Conservation (phyloP, 2,888 invertebrate species). For the Hemistola chrysoprasaria region DNA sequence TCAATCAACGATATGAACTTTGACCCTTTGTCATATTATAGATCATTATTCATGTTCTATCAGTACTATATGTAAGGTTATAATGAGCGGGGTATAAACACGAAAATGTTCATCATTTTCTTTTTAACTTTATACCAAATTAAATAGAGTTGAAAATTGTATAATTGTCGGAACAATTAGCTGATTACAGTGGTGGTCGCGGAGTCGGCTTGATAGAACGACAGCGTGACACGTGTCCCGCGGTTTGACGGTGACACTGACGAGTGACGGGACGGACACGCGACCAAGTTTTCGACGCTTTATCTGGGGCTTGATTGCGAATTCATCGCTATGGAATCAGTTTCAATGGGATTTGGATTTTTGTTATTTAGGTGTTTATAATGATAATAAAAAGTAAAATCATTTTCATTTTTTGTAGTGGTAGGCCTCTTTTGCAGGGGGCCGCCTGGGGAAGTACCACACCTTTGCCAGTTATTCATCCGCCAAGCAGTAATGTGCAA, state of each 20-base stretch:
- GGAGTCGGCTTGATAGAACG: conserved; percentile 28
- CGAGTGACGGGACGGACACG: conserved; percentile 46
- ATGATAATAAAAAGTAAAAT: too few species aligned
- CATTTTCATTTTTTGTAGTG: too few species aligned
- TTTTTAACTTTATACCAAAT: too few species aligned
- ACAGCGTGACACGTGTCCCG: conserved; percentile 48
- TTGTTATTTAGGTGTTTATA: too few species aligned
- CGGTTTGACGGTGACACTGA: conserved; percentile 40
- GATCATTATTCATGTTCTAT: conserved; percentile 37
- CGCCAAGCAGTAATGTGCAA: too few species aligned
- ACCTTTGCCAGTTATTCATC: too few species aligned
- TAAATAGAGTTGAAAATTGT: too few species aligned
- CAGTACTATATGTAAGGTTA: conserved; percentile 31
- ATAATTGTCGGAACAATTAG: conserved; percentile 53
- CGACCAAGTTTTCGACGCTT: conserved; percentile 62
- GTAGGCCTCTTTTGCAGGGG: too few species aligned
- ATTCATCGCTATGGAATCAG: conserved; percentile 16
- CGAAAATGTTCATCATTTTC: background rate
- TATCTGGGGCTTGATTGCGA: conserved; percentile 34
- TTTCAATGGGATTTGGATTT: conserved; percentile 9
- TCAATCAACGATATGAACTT: conserved; percentile 34
- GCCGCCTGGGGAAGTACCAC: too few species aligned
- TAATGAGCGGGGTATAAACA: conserved; percentile 52
- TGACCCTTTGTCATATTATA: conserved; percentile 37
- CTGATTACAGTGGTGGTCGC: conserved; percentile 50